Conservation (phyloP, 2,113 vertebrate genomes). For the Tyrannus savana region DNA sequence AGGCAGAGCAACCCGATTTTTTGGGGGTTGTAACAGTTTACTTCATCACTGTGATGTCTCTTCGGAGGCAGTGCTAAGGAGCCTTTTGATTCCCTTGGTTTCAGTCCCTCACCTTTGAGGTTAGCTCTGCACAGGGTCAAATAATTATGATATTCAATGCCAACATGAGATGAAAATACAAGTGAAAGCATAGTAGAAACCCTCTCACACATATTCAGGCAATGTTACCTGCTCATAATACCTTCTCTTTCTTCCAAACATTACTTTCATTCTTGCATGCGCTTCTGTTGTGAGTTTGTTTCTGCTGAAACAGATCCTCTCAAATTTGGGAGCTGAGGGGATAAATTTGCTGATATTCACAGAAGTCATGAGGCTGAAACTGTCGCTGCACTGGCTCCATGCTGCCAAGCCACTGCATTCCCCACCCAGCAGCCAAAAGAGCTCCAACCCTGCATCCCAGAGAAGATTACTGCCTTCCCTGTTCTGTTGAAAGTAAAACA, state of each 20-base stretch:
- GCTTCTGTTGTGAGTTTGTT: not conserved
- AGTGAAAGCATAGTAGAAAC: not conserved
- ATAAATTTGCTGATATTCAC: not conserved
- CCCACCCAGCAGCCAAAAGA: not conserved
- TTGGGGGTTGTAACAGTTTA: not conserved
- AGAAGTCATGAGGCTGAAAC: not conserved
- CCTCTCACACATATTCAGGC: not conserved
- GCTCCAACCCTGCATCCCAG: not conserved
- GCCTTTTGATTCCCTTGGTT: not conserved
- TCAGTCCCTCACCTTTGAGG: not conserved
- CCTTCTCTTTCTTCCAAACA: not conserved
- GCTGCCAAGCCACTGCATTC: constrained; percentile 29
- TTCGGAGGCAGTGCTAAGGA: not conserved
- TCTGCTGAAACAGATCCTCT: not conserved
- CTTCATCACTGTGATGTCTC: not conserved
- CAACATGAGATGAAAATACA: not conserved
- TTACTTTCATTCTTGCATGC: not conserved
- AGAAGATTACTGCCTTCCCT: not conserved
- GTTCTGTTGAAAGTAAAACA: not conserved
- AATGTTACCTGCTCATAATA: not conserved
- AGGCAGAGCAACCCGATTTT: not conserved
- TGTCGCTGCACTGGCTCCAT: rapidly evolving
- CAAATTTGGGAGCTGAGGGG: not conserved
- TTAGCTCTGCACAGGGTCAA: not conserved
- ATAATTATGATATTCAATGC: not conserved